Base-by-base conservation (phyloP, 2,888 invertebrate genomes). In the Drosophila pseudotalamancana region DNA sequence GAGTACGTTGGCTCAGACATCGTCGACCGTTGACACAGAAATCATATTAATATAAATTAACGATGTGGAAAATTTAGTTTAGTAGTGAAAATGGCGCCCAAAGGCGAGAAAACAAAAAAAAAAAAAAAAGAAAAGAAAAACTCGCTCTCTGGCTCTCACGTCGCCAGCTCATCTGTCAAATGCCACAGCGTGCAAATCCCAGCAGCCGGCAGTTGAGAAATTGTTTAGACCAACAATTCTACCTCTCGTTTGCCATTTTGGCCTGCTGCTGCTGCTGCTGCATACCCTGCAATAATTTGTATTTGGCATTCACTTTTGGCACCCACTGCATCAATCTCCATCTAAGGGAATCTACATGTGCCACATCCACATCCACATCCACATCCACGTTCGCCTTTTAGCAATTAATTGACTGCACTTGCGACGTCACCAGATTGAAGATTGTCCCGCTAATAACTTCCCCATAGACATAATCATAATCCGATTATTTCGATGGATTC, bases 1-100 rank as follows among this genome's bases (percentile, higher is more conserved):
- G 46, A 56, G 40, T 40, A 53, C 56, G 51, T 60, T 57, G 66
- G 65, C 62, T 72, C 59, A 68, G 73, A 66, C 72, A 59, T 70
- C 70, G 78, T 68, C 72, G 85, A 73, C 68, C 82, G 70, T 82
- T 87, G 89, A 89, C 88, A 88, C 85, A 82, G 83, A 90, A 88
- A 89, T 89, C 89, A 89, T 90, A 90, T 91, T 91, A 91, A 91
- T 91, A 91, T 90, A 90, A 91, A 91, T 91, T 90, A 91, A 91
- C 91, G 91, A 90, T 89, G 90, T 88, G 90, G 91, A 91, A 91
- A 91, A 91, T 91, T 90, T 90, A 90, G 90, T 90, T 90, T 90
- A 90, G 89, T 90, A 89, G 87, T 83, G 82, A 84, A 89, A 88
- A 87, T 77, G 88, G 73, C 86, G 71, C 60, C 67, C 51, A 43